Percentiles rank a stretch among this genome's conserved stretches.
Conservation (phyloP, 2,113 vertebrate species). For the Oncorhynchus gorbuscha region DNA sequence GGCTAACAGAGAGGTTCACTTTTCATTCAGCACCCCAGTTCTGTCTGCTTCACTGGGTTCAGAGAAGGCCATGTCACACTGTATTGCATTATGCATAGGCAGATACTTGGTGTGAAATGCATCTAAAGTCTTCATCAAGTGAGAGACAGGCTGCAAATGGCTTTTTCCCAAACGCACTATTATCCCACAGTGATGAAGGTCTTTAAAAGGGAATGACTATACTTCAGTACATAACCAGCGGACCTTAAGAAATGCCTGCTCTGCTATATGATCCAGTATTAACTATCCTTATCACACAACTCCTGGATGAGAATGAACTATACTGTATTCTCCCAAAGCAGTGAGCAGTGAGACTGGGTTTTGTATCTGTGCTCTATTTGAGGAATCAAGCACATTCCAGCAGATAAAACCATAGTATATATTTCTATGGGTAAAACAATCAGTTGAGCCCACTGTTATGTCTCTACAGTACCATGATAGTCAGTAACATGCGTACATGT, state of each 20-base stretch:
- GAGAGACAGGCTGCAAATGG: slow-evolving; percentile 33
- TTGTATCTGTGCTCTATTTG: no score
- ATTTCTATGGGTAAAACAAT: not conserved
- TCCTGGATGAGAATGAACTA: not conserved
- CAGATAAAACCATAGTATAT: not conserved
- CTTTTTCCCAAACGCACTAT: slow-evolving; percentile 56
- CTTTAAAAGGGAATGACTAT: slow-evolving; percentile 32
- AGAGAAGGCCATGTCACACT: no score
- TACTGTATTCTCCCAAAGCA: not conserved
- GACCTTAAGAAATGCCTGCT: slow-evolving; percentile 15
- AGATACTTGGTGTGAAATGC: not conserved
- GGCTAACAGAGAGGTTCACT: no score
- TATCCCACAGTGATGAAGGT: slow-evolving; percentile 63
- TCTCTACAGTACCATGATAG: not conserved
- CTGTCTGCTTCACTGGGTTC: no score
- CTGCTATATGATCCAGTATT: not conserved
- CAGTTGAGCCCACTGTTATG: not conserved
- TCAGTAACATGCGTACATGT: not conserved
- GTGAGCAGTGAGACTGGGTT: not conserved
- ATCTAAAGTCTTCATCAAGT: slow-evolving; percentile 7
- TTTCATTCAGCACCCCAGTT: no score
- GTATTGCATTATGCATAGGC: no score
- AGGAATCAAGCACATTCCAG: not conserved
- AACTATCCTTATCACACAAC: no score
- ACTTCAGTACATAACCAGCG: slow-evolving; percentile 39